Evolutionary conservation across 2,888 invertebrate species (phyloP).

Genomic region (Oxystoma pomonae): DNA sequence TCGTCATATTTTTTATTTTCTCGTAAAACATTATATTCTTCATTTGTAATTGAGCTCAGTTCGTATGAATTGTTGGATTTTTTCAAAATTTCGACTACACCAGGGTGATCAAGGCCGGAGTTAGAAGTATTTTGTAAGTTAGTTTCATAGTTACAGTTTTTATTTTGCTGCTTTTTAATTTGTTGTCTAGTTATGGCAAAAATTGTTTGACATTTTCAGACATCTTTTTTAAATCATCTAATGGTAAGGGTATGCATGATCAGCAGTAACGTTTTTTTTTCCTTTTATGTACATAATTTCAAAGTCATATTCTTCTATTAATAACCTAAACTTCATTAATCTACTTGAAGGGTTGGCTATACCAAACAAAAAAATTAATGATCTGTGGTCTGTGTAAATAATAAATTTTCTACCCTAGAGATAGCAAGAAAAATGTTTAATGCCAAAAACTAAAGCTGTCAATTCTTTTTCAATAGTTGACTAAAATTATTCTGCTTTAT

Average conservation of each 20-base stretch:
- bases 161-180: too few species aligned
- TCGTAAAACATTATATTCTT: too few species aligned
- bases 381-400: neutral
- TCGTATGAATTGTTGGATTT: too few species aligned
- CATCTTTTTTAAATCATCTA: conserved; percentile 18
- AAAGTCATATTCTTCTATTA: conserved; percentile 16
- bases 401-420: too few species aligned
- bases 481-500: too few species aligned
- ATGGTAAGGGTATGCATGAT: conserved; percentile 13
- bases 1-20: too few species aligned
- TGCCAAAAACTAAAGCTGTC: conserved; percentile 27
- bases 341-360: conserved; percentile 12
- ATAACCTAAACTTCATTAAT: conserved; percentile 30
- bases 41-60: too few species aligned
- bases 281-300: conserved; percentile 7
- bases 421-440: conserved; percentile 15
- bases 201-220: conserved; percentile 3
- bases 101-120: too few species aligned
- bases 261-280: conserved; percentile 5
- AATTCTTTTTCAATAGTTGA: too few species aligned
- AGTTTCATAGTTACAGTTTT: too few species aligned
- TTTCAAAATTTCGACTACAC: too few species aligned
- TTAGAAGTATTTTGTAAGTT: too few species aligned
- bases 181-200: conserved; percentile 12
- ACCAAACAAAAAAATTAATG: conserved; percentile 7